phyloP scores from a whole-genome alignment of 2,797 vertebrate genomes.

The Chelon labrosus region DNA sequence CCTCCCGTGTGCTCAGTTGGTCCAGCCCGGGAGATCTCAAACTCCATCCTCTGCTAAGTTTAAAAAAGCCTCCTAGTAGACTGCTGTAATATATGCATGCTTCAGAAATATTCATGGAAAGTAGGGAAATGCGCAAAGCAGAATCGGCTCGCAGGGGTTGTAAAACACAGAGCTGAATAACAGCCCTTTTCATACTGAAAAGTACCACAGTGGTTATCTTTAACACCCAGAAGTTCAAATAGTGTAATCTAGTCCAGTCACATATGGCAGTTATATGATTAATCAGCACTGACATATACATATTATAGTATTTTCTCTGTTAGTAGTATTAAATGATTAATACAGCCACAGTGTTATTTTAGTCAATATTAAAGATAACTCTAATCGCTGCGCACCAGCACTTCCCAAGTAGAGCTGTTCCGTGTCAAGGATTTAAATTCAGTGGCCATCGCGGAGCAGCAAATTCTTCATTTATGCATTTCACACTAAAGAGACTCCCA shows the following conservation, averaged over 20 bases:
- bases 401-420: not conserved
- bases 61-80: slow-evolving; percentile 32
- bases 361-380: slow-evolving; percentile 32
- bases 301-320: not conserved
- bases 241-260: not conserved
- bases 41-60: slow-evolving; percentile 28
- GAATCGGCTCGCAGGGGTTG: slow-evolving; percentile 45
- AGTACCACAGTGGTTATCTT: slow-evolving; percentile 2
- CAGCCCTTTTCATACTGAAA: not conserved
- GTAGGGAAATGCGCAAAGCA: slow-evolving; percentile 15
- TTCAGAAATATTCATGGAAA: slow-evolving; percentile 38
- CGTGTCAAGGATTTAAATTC: slow-evolving; percentile 39
- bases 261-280: not conserved
- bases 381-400: not conserved
- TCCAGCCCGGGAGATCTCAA: slow-evolving; percentile 30
- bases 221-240: not conserved
- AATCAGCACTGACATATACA: not conserved
- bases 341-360: slow-evolving; percentile 4
- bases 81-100: slow-evolving; percentile 27
- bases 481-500: slow-evolving; percentile 17
- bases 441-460: slow-evolving; percentile 10
- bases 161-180: slow-evolving; percentile 40
- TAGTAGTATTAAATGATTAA: not conserved
- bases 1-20: not conserved
- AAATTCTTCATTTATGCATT: slow-evolving; percentile 16